Evolutionary conservation across 2,888 invertebrate species (phyloP).

Genomic region (Villa cingulata): DNA sequence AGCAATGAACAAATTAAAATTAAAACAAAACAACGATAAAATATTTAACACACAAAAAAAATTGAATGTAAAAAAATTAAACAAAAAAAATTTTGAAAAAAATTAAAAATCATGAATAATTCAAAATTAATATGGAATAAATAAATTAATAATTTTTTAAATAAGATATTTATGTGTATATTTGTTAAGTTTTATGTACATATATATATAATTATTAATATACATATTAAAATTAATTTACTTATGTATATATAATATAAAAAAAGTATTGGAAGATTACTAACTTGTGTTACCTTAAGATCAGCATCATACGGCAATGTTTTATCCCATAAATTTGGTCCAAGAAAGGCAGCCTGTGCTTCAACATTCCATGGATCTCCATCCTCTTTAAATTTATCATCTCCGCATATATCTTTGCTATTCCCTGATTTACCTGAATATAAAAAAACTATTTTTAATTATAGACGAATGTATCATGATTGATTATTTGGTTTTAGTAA

Average conservation of each 20-base stretch:
- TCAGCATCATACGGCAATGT: constrained; percentile 83
- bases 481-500: constrained; percentile 5
- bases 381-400: constrained; percentile 62
- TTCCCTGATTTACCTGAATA: constrained; percentile 44
- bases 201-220: too few species aligned
- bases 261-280: constrained; percentile 32
- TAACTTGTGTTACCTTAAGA: constrained; percentile 79
- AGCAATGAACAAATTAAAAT: too few species aligned
- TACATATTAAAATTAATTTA: too few species aligned
- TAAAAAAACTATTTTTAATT: constrained; percentile 16
- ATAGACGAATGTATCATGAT: constrained; percentile 15
- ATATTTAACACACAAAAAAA: too few species aligned
- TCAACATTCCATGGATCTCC: constrained; percentile 78
- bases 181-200: too few species aligned
- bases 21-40: too few species aligned
- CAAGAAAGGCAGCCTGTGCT: constrained; percentile 89
- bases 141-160: too few species aligned
- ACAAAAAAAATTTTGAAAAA: too few species aligned
- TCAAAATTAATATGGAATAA: too few species aligned
- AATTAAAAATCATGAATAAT: too few species aligned
- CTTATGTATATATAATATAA: not conserved
- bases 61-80: too few species aligned
- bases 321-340: constrained; percentile 93
- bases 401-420: constrained; percentile 37
- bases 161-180: too few species aligned